A percentile compares a stretch with the other conserved stretches of the same genome.
Evolutionary conservation across 2,113 vertebrate genomes (phyloP).

Genomic region (Sprattus sprattus): DNA sequence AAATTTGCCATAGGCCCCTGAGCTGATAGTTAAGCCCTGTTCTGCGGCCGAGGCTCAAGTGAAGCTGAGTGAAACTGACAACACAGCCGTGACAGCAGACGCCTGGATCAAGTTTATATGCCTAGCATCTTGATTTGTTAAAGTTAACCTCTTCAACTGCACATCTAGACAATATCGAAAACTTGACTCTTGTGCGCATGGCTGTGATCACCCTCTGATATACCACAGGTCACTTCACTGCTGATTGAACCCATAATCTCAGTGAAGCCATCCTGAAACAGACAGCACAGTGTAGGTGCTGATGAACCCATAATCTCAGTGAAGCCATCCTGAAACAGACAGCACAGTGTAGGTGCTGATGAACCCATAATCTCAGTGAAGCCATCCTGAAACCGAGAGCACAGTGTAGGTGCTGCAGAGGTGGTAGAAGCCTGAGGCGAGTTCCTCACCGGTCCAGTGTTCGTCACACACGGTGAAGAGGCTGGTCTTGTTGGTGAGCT

Average conservation of each 20-base stretch:
- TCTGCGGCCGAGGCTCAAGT: neutral
- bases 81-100: neutral
- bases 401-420: neutral
- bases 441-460: slow-evolving; percentile 86
- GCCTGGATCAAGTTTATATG: neutral
- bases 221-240: neutral
- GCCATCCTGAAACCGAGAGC: neutral
- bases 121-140: neutral
- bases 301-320: neutral
- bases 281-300: neutral
- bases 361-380: neutral
- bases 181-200: neutral
- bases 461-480: slow-evolving; percentile 97
- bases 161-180: neutral
- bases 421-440: neutral
- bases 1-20: neutral
- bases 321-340: neutral
- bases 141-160: neutral
- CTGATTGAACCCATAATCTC: neutral
- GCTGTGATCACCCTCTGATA: neutral
- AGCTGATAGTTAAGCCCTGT: neutral
- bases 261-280: neutral
- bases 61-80: neutral
- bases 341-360: neutral
- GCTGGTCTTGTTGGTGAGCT: slow-evolving; percentile 91